Conservation (phyloP, 1,140 invertebrate genomes). For the Drosophila nigrodunni region DNA sequence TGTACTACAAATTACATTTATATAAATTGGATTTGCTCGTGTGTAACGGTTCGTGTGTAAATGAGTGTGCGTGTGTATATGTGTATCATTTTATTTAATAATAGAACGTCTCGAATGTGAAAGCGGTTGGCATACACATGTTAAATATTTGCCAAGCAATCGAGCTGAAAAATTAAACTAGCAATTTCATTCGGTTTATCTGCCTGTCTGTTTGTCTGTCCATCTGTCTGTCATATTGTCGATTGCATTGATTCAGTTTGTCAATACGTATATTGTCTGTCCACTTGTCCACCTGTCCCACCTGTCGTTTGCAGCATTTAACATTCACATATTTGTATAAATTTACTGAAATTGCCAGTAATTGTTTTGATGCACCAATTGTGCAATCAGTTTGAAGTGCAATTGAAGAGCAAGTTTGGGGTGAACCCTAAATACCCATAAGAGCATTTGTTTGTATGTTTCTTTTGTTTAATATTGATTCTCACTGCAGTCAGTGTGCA, state of each 20-base stretch:
- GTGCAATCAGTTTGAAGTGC: conserved; percentile 29
- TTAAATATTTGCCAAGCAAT: conserved; percentile 79
- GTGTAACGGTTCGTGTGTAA: conserved; percentile 3
- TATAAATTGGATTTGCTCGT: conserved; percentile 53
- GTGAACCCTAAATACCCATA: conserved; percentile 24
- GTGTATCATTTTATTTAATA: conserved; percentile 50
- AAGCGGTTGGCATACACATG: conserved; percentile 52
- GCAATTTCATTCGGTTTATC: conserved; percentile 71
- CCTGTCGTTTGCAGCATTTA: conserved; percentile 12
- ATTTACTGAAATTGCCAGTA: conserved; percentile 22
- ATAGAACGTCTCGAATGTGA: conserved; percentile 59
- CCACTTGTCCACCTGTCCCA: conserved; percentile 6
- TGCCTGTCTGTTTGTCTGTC: conserved; percentile 28
- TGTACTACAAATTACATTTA: conserved; percentile 62
- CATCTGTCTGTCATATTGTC: conserved; percentile 9
- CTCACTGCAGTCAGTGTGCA: conserved; percentile 4
- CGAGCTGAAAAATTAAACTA: conserved; percentile 74
- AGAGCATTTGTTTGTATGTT: neutral
- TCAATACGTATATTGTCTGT: conserved; percentile 9
- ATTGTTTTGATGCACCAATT: conserved; percentile 28
- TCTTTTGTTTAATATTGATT: conserved; percentile 10
- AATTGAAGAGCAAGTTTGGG: conserved; percentile 20
- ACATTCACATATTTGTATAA: neutral
- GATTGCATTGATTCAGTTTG: conserved; percentile 27
- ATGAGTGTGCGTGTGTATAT: conserved; percentile 8